These are phyloP conservation scores for Sebastes nivosus DNA, from an alignment of 2,797 vertebrate species.

Conservation along the genomic window DNA sequence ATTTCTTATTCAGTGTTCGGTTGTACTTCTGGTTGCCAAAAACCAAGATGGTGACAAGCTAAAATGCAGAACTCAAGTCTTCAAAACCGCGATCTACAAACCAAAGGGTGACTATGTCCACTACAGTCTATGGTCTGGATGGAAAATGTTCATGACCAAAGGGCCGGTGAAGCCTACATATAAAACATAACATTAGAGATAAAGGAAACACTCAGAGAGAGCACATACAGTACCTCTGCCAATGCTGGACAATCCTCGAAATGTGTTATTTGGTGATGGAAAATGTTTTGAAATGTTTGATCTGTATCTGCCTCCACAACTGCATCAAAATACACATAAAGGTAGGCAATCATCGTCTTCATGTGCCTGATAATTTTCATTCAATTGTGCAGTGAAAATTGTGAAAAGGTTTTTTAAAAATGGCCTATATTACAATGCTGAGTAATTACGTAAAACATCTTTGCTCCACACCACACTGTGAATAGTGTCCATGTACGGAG, in stretches of 20 bases:
- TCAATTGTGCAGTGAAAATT: not conserved
- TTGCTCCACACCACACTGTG: not conserved
- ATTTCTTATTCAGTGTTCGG: no score
- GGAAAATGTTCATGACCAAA: not conserved
- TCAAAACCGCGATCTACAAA: accelerated
- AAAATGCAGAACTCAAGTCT: no score
- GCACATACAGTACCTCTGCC: not conserved
- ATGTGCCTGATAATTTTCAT: not conserved
- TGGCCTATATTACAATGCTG: not conserved
- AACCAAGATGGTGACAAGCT: accelerated
- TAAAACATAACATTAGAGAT: not conserved
- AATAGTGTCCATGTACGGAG: not conserved
- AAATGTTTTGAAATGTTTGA: not conserved
- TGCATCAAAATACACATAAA: not conserved
- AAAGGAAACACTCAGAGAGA: not conserved
- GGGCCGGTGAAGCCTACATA: not conserved
- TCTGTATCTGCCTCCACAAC: not conserved
- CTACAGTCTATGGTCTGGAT: no score
- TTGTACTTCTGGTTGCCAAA: no score
- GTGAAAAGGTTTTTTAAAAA: not conserved
- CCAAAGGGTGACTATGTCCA: no score
- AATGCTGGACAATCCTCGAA: not conserved
- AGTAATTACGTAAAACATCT: not conserved
- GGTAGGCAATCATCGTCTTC: not conserved
- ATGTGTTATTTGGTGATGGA: not conserved